Conservation (phyloP, 2,113 vertebrate genomes). For the Amblyopsis rosae region DNA sequence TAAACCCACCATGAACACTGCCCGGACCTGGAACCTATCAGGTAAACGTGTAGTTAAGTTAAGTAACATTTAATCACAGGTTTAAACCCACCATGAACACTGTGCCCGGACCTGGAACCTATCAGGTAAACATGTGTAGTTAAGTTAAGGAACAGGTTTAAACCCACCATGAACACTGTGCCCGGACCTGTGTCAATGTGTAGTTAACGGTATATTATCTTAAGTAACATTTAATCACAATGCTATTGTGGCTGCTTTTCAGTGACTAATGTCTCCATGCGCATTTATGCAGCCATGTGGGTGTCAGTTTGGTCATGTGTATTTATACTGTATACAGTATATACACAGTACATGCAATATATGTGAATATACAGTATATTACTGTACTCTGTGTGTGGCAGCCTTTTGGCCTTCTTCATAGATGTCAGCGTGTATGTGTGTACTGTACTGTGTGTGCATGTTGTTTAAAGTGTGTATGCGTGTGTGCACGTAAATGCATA, state of each 20-base stretch:
- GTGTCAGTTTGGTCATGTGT: too few species aligned
- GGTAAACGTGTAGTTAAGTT: conserved; percentile 56
- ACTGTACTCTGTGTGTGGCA: not conserved
- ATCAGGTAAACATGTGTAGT: conserved; percentile 68
- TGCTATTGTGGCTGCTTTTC: too few species aligned
- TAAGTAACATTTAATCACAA: not conserved
- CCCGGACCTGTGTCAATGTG: conserved; percentile 77
- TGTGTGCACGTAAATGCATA: not conserved
- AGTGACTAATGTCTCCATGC: too few species aligned
- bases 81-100: conserved; percentile 59
- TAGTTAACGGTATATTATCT: not conserved
- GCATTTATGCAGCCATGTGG: too few species aligned
- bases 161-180: conserved; percentile 57
- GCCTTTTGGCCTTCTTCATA: too few species aligned
- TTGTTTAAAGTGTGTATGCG: not conserved
- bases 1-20: conserved; percentile 59
- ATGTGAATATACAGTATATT: too few species aligned
- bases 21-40: conserved; percentile 78
- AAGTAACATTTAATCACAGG: not conserved
- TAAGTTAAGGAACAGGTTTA: conserved; percentile 17
- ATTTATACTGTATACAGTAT: too few species aligned
- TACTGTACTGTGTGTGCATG: not conserved
- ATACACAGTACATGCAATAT: too few species aligned
- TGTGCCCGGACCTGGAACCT: conserved; percentile 74
- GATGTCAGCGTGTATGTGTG: conserved; percentile 10